Evolutionary conservation across 2,113 vertebrate species (phyloP).

Genomic region (Odontophorus gujanensis): DNA sequence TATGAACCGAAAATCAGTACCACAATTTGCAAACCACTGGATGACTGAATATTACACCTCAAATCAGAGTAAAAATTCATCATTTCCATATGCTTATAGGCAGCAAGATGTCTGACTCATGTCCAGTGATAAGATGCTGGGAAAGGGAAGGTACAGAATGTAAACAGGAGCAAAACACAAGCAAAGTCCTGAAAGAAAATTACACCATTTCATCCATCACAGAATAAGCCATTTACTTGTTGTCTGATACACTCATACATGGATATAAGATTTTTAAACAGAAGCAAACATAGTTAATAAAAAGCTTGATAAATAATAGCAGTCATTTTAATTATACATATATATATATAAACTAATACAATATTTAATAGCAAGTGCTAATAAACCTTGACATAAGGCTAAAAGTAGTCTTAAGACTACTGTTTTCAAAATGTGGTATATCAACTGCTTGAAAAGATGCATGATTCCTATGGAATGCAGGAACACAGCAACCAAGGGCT

Average conservation of each 20-base stretch:
- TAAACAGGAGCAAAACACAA: background rate
- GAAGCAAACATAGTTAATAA: background rate
- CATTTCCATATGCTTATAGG: background rate
- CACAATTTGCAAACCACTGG: background rate
- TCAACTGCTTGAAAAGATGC: background rate
- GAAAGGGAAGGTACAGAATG: background rate
- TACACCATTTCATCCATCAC: background rate
- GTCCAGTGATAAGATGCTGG: background rate
- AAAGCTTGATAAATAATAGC: background rate
- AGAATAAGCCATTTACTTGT: background rate
- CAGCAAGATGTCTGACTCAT: background rate
- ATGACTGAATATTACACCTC: background rate
- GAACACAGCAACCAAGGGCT: background rate
- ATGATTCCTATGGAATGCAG: background rate
- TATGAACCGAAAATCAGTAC: background rate
- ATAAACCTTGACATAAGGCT: background rate
- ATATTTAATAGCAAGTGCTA: background rate
- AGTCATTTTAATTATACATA: background rate
- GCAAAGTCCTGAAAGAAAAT: background rate
- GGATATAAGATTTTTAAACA: background rate
- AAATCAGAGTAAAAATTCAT: background rate
- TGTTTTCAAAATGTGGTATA: background rate
- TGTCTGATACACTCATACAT: background rate
- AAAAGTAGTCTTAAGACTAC: background rate
- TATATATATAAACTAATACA: background rate